Conservation (phyloP, 2,797 vertebrate species). For the Diglossa cyanea region DNA sequence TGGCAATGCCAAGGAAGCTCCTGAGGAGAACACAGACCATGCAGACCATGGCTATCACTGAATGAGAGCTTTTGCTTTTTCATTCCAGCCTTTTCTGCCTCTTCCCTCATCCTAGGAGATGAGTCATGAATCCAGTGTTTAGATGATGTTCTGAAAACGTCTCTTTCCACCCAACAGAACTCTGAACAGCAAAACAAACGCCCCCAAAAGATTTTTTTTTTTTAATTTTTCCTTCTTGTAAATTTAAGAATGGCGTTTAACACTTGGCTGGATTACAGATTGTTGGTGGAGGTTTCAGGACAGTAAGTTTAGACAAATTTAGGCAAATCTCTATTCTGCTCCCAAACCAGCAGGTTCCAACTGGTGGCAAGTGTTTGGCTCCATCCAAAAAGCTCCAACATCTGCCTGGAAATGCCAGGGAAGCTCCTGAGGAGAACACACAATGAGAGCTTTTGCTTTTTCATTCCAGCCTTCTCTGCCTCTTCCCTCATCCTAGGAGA, state of each 20-base stretch:
- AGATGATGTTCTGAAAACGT: neutral
- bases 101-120: too few species aligned
- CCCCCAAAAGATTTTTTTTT: fast-evolving
- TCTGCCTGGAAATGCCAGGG: neutral
- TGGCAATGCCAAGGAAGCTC: too few species aligned
- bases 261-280: neutral
- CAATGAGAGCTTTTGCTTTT: neutral
- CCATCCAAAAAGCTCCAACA: neutral
- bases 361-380: neutral
- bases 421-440: neutral
- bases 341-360: neutral
- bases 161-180: neutral
- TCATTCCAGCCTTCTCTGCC: neutral
- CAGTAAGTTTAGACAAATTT: neutral
- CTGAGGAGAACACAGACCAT: too few species aligned
- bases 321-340: neutral
- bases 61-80: too few species aligned
- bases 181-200: neutral
- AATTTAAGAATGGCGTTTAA: neutral
- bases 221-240: neutral
- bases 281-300: neutral
- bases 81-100: too few species aligned
- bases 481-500: neutral
- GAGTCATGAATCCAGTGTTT: too few species aligned
- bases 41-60: too few species aligned